Percentiles rank a stretch among this genome's conserved stretches.
Conservation (phyloP, 2,888 invertebrate genomes). For the Tachina grossa region DNA sequence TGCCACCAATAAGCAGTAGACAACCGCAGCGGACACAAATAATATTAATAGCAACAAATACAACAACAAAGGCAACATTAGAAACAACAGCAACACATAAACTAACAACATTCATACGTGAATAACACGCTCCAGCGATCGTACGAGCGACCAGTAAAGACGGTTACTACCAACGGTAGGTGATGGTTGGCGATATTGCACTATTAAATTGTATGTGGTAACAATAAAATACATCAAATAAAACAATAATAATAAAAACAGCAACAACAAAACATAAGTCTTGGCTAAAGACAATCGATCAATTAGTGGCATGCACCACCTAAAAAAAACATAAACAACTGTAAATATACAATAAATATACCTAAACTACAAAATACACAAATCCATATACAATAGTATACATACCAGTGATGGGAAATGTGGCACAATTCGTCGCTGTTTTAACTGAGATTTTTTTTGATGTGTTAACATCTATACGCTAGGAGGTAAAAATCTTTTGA, state of each 20-base stretch:
- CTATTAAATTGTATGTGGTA: conserved; percentile 67
- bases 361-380: not conserved
- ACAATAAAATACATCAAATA: conserved; percentile 63
- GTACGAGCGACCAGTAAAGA: conserved; percentile 34
- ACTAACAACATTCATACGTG: conserved; percentile 58
- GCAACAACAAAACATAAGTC: conserved; percentile 64
- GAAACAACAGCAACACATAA: conserved; percentile 16
- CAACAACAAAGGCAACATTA: conserved; percentile 14
- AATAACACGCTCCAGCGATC: conserved; percentile 67
- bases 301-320: conserved; percentile 73
- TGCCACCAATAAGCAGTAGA: conserved; percentile 66
- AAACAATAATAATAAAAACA: conserved; percentile 47
- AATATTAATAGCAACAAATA: conserved; percentile 54
- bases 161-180: conserved; percentile 60
- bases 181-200: conserved; percentile 70
- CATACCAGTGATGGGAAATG: too few relatives aligned
- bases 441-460: too few relatives aligned
- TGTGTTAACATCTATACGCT: too few relatives aligned
- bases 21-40: conserved; percentile 66
- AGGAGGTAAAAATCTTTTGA: too few relatives aligned
- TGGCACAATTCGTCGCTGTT: too few relatives aligned
- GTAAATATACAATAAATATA: conserved; percentile 35
- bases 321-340: conserved; percentile 43
- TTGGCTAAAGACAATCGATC: conserved; percentile 73
- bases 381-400: not conserved